A percentile compares a stretch with the other conserved stretches of the same genome.
Conservation (phyloP, 2,888 invertebrate species). For the Clostera curtula region DNA sequence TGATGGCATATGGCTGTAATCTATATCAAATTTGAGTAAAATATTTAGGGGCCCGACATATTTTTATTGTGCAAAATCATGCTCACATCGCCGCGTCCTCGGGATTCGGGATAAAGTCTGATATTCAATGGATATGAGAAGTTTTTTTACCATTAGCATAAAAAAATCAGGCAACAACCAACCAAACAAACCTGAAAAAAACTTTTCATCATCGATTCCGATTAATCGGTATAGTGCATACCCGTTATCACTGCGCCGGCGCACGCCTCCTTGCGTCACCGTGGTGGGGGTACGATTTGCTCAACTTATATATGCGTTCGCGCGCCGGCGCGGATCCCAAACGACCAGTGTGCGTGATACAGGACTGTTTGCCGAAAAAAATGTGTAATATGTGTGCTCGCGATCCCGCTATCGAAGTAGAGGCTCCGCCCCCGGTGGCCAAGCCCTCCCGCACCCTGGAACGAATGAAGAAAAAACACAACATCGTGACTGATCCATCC, state of each 20-base stretch:
- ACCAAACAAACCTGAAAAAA: conserved; percentile 1
- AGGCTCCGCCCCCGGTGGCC: conserved; percentile 27
- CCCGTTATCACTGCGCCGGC: conserved; percentile 19
- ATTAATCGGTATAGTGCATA: conserved; percentile 2
- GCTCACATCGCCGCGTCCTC: too few species aligned
- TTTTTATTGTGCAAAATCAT: too few species aligned
- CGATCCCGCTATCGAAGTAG: conserved; percentile 34
- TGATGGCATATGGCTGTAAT: too few species aligned
- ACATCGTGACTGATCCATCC: conserved; percentile 51
- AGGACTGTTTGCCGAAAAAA: conserved; percentile 15
- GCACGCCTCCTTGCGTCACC: conserved; percentile 20
- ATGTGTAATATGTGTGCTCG: conserved; percentile 69
- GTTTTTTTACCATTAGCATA: not conserved
- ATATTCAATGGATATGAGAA: too few species aligned
- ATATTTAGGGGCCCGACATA: too few species aligned
- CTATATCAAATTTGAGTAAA: too few species aligned
- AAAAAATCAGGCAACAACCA: not conserved
- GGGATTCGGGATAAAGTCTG: too few species aligned
- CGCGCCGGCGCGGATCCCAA: conserved; percentile 22
- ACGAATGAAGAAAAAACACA: conserved; percentile 62
- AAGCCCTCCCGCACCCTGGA: conserved; percentile 37
- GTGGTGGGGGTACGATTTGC: conserved; percentile 43
- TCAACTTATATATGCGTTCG: conserved; percentile 52
- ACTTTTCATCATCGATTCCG: conserved; percentile 1
- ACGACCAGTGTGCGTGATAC: conserved; percentile 25